phyloP scores from a whole-genome alignment of 2,113 vertebrate species.

The Corythornis madagascariensis region DNA sequence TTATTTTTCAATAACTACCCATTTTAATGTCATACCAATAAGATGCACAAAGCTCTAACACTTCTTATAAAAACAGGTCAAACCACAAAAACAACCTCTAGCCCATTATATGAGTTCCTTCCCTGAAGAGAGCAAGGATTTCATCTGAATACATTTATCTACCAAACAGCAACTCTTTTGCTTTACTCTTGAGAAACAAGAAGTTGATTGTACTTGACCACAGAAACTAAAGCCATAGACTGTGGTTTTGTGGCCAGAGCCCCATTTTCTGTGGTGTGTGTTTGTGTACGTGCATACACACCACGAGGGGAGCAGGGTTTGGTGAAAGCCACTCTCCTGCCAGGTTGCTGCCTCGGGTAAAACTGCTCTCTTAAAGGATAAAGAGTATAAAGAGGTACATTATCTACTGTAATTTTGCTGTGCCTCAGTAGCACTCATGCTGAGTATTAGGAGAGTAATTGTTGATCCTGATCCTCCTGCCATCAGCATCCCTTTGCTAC shows the following conservation, averaged over 20 bases:
- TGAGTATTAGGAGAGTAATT: background rate
- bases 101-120: background rate
- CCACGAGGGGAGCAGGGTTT: background rate
- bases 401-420: background rate
- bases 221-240: slow-evolving; percentile 2
- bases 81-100: slow-evolving; percentile 26
- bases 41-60: background rate
- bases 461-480: background rate
- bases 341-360: background rate
- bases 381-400: background rate
- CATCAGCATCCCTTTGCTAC: background rate
- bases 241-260: background rate
- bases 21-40: slow-evolving; percentile 20
- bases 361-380: background rate
- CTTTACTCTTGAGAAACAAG: background rate
- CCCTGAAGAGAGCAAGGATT: background rate
- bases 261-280: background rate
- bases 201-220: background rate
- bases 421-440: background rate
- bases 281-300: background rate
- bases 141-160: background rate
- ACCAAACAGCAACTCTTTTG: background rate
- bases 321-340: background rate
- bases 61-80: slow-evolving; percentile 27
- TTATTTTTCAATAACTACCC: background rate